Evolutionary conservation across 1,140 invertebrate species (phyloP), one percentile per base, ranked within the genome.

Genomic region (Yoshiicerus persimilis): DNA sequence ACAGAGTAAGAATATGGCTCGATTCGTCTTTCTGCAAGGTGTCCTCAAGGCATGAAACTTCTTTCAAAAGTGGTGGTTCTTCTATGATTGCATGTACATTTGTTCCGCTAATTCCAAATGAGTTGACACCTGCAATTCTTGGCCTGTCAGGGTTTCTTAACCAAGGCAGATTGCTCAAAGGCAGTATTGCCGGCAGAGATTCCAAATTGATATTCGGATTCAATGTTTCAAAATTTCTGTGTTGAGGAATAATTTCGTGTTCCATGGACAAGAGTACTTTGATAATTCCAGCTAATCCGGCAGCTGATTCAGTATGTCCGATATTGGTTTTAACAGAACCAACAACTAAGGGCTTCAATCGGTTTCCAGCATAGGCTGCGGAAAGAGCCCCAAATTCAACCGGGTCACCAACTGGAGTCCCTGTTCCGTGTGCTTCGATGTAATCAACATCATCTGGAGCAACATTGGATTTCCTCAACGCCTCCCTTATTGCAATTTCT

Each of bases 301-400:
- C 93, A 56, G 93, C 93, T 91, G 87, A 41, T 47, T 95, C 94
- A 30, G 94, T 92, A 88, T 95, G 94, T 4, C 94, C 94, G 92
- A 94, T 94, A 91, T 95, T 95, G 10, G 94, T 94, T 90, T 95
- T 95, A 16, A 94, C 92, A 10, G 94, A 94, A 4, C 94, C 94
- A 88, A 94, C 93, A 0, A 93, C 89, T 11, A 95, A 90, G 75
- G 94, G 93, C n/a, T 89, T 88, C 10, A 87, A 80, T n/a, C 91
- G 30, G 93, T 92, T 88, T 38, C 92, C 90, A 13, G 93, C 92
- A 89, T 94, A 93, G 1, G 93, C 91, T 91, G 95, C 94, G 89
- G 94, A 93, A 10, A 89, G 62, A 41, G 89, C 94, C 30, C 94
- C 91, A 10, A 85, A 84, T 38, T 88, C 87, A 27, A 83, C 36